These are phyloP conservation scores for Meteorus colon DNA, from an alignment of 2,888 invertebrate genomes.

Conservation along the genomic window DNA sequence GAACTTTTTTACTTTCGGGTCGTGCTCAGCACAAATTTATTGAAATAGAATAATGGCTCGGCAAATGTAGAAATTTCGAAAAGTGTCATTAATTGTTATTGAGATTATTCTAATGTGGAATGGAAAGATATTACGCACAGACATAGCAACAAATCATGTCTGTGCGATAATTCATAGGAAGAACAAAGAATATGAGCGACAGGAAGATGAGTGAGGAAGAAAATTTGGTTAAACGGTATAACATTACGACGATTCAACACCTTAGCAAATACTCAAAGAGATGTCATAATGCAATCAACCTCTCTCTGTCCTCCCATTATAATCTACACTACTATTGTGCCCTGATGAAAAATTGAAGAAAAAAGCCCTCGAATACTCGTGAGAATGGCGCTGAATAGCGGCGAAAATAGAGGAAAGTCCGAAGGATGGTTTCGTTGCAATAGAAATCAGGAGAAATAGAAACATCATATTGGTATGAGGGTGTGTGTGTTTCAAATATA, in stretches of 20 bases:
- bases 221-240: constrained; percentile 51
- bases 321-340: constrained; percentile 1
- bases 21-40: constrained; percentile 60
- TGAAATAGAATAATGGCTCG: constrained; percentile 58
- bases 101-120: constrained; percentile 63
- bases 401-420: neutral
- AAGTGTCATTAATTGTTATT: constrained; percentile 70
- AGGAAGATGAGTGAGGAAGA: constrained; percentile 47
- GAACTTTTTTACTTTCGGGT: constrained; percentile 58
- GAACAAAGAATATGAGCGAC: neutral
- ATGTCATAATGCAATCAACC: constrained; percentile 53
- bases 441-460: neutral
- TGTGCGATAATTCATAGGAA: constrained; percentile 46
- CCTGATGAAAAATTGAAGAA: neutral
- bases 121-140: constrained; percentile 37
- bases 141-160: constrained; percentile 49
- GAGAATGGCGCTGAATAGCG: neutral
- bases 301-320: neutral
- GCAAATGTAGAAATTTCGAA: constrained; percentile 69
- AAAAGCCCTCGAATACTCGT: neutral
- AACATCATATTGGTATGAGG: neutral
- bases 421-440: neutral
- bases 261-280: constrained; percentile 61
- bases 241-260: constrained; percentile 56
- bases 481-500: neutral